These are phyloP conservation scores for Cantharis lateralis DNA, from an alignment of 2,888 invertebrate genomes.

Conservation along the genomic window DNA sequence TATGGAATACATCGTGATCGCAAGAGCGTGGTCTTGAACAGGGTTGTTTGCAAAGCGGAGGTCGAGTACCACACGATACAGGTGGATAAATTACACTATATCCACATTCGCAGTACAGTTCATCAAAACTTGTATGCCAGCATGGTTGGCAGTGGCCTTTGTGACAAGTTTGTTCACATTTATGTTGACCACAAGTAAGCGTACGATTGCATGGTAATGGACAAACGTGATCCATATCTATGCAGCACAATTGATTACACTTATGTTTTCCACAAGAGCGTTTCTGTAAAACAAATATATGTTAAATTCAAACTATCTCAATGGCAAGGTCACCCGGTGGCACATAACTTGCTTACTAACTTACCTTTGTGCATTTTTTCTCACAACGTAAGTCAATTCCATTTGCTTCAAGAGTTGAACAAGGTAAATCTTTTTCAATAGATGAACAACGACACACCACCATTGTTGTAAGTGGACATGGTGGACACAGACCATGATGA, in stretches of 20 bases:
- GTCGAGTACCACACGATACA: slow-evolving; percentile 87
- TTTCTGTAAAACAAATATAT: slow-evolving; percentile 58
- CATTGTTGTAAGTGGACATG: slow-evolving; percentile 74
- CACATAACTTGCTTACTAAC: neutral
- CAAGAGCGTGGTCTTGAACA: slow-evolving; percentile 81
- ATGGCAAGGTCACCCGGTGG: neutral
- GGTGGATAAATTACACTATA: slow-evolving; percentile 86
- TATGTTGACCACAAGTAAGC: slow-evolving; percentile 86
- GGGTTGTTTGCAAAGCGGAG: slow-evolving; percentile 77
- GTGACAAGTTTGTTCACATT: slow-evolving; percentile 89
- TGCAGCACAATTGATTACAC: slow-evolving; percentile 89
- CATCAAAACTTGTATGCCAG: slow-evolving; percentile 82
- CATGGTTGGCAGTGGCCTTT: slow-evolving; percentile 82
- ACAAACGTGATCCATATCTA: slow-evolving; percentile 85
- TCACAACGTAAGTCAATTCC: slow-evolving; percentile 82
- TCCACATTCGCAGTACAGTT: slow-evolving; percentile 91
- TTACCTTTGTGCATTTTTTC: slow-evolving; percentile 85
- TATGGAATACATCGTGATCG: slow-evolving; percentile 81
- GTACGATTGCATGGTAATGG: slow-evolving; percentile 79
- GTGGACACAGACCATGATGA: slow-evolving; percentile 76
- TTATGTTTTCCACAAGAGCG: slow-evolving; percentile 86
- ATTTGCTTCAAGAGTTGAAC: slow-evolving; percentile 70
- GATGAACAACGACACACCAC: slow-evolving; percentile 86
- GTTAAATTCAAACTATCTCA: neutral
- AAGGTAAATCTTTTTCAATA: slow-evolving; percentile 80